Percentiles rank a stretch among this genome's conserved stretches.
Evolutionary conservation across 1,140 invertebrate genomes (phyloP).

Genomic region (Andricus grossulariae): DNA sequence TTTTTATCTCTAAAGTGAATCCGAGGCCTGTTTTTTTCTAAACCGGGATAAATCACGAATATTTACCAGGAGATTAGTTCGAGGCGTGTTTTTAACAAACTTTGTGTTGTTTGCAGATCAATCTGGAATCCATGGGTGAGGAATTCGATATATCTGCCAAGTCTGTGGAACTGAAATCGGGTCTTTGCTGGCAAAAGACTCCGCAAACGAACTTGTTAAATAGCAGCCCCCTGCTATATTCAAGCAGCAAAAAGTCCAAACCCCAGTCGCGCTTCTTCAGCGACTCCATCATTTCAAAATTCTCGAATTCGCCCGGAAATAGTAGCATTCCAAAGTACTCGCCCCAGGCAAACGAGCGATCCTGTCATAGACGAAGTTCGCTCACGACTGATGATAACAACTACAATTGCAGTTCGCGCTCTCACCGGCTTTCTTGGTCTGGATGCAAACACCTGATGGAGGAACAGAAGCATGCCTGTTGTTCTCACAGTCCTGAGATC

Average conservation of each 20-base stretch:
- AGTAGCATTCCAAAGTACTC: slow-evolving; percentile 3
- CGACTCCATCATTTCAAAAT: slow-evolving; percentile 44
- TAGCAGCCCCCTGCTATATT: slow-evolving; percentile 36
- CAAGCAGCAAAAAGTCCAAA: slow-evolving; percentile 60
- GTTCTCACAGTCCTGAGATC: not conserved
- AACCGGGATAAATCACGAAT: too few relatives aligned
- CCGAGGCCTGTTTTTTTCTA: too few relatives aligned
- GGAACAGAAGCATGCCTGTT: slow-evolving; percentile 20
- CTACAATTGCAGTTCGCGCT: slow-evolving; percentile 33
- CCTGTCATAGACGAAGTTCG: not conserved
- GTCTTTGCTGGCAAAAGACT: slow-evolving; percentile 52
- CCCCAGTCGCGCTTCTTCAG: slow-evolving; percentile 40
- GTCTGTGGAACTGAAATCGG: slow-evolving; percentile 27
- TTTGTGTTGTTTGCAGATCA: slow-evolving; percentile 42
- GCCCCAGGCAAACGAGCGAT: not conserved
- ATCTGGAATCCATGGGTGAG: slow-evolving; percentile 39
- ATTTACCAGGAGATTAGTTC: too few relatives aligned
- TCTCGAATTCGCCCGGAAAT: slow-evolving; percentile 36
- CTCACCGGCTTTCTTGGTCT: slow-evolving; percentile 40
- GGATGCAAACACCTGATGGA: slow-evolving; percentile 31
- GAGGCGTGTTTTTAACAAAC: not conserved
- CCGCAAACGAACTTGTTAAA: slow-evolving; percentile 51
- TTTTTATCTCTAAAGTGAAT: too few relatives aligned
- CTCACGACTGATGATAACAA: not conserved
- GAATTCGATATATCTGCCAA: not conserved